A percentile compares a stretch with the other conserved stretches of the same genome.
These are phyloP conservation scores for Didymodactylos carnosus DNA, from an alignment of 2,888 invertebrate genomes.

Conservation along the genomic window DNA sequence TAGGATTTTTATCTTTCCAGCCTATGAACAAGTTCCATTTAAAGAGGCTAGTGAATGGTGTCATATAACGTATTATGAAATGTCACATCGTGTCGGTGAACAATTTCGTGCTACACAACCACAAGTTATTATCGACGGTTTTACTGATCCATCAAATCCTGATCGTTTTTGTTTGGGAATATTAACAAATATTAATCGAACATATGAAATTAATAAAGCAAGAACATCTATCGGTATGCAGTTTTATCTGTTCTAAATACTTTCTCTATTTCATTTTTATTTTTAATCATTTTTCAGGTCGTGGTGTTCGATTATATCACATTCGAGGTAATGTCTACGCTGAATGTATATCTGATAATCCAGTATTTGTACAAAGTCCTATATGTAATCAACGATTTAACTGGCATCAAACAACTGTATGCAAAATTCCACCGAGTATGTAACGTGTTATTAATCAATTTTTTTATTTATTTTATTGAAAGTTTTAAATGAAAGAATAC, in stretches of 20 bases:
- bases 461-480: neutral
- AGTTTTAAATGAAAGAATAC: neutral
- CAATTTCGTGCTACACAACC: slow-evolving; percentile 36
- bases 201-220: slow-evolving; percentile 82
- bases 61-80: slow-evolving; percentile 91
- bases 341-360: slow-evolving; percentile 83
- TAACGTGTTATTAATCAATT: neutral
- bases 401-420: slow-evolving; percentile 95
- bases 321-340: slow-evolving; percentile 94
- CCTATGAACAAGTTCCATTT: neutral
- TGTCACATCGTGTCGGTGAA: slow-evolving; percentile 86
- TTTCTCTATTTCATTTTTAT: too few species aligned
- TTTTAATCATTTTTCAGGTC: too few species aligned
- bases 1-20: too few species aligned
- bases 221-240: slow-evolving; percentile 43
- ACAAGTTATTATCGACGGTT: slow-evolving; percentile 86
- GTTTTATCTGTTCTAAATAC: slow-evolving; percentile 43
- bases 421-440: slow-evolving; percentile 79
- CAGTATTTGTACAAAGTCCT: slow-evolving; percentile 91
- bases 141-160: slow-evolving; percentile 91
- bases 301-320: slow-evolving; percentile 75
- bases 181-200: slow-evolving; percentile 83
- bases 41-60: slow-evolving; percentile 89
- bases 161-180: slow-evolving; percentile 87
- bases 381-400: slow-evolving; percentile 73